These are phyloP conservation scores for Aurelia aurita DNA, from an alignment of 30 jellyfish, hydroid and myxozoan genomes.

Conservation along the genomic window DNA sequence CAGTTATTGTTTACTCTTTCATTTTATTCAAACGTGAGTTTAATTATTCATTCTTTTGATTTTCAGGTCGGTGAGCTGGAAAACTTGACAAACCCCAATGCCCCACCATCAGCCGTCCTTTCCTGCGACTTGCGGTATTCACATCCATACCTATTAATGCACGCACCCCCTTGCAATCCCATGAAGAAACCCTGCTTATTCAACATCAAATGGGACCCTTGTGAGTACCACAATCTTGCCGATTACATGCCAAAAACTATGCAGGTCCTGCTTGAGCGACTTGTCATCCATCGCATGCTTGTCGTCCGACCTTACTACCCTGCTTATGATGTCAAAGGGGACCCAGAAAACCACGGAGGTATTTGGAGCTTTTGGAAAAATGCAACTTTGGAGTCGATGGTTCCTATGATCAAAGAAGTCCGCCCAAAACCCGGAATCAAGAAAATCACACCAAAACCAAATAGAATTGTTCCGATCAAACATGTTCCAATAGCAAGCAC, in stretches of 20 bases:
- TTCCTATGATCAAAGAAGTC: slow-evolving; percentile 47
- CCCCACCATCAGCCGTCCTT: slow-evolving; percentile 78
- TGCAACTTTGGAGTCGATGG: slow-evolving; percentile 54
- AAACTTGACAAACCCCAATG: slow-evolving; percentile 41
- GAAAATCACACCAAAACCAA: background rate
- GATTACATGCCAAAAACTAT: slow-evolving; percentile 96
- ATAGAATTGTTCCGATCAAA: background rate
- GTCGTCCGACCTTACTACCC: slow-evolving; percentile 92
- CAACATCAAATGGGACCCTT: slow-evolving; percentile 99
- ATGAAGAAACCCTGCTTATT: slow-evolving; percentile 97
- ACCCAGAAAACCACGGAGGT: slow-evolving; percentile 94
- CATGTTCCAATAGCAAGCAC: slow-evolving; percentile 11
- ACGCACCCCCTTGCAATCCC: slow-evolving; percentile 99
- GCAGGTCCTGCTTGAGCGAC: slow-evolving; percentile 84
- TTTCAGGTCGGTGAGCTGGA: slow-evolving; percentile 76
- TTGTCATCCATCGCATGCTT: slow-evolving; percentile 67
- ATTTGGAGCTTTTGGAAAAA: slow-evolving; percentile 91
- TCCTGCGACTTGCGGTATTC: slow-evolving; percentile 92
- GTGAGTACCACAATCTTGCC: slow-evolving; percentile 99
- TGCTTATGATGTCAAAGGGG: slow-evolving; percentile 71
- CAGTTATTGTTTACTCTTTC: too few relatives aligned
- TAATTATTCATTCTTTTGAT: background rate
- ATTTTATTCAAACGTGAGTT: too few relatives aligned
- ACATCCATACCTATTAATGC: slow-evolving; percentile 95
- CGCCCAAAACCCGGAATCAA: background rate